Evolutionary conservation across 2,797 vertebrate species (phyloP).

Genomic region (Catostomus latipinnis): DNA sequence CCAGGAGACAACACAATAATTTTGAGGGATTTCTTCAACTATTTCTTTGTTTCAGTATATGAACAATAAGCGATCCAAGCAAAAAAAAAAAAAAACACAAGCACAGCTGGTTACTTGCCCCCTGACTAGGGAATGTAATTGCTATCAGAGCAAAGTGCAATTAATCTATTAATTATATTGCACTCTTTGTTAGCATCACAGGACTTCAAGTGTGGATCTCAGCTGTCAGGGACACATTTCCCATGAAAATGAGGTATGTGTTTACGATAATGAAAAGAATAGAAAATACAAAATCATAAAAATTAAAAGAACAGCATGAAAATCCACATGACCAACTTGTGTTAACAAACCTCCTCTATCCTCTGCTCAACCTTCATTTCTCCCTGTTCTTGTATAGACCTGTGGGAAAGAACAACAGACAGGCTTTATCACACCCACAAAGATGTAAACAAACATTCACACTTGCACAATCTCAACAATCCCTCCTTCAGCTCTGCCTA

Average conservation of each 20-base stretch:
- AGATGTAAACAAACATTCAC: constrained; percentile 6
- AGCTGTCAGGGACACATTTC: constrained; percentile 1
- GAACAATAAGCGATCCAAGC: neutral
- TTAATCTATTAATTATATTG: constrained; percentile 33
- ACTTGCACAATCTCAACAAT: neutral
- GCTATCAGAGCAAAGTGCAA: constrained; percentile 11
- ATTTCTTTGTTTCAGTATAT: neutral
- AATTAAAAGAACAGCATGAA: too few species aligned
- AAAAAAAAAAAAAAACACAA: neutral
- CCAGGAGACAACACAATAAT: neutral
- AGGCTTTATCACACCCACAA: constrained; percentile 2
- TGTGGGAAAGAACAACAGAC: constrained; percentile 60
- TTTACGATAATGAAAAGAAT: neutral
- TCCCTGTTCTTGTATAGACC: constrained; percentile 92
- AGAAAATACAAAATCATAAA: neutral
- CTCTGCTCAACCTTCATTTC: constrained; percentile 91
- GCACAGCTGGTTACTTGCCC: neutral
- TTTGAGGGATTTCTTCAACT: neutral
- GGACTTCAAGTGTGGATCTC: neutral
- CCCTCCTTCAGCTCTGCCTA: neutral
- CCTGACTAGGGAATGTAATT: constrained; percentile 46
- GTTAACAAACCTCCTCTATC: constrained; percentile 92
- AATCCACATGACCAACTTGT: neutral
- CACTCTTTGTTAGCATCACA: constrained; percentile 9
- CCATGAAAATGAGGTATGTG: neutral